Conservation (phyloP, 2,888 invertebrate genomes). For the Xanthia icteritia region DNA sequence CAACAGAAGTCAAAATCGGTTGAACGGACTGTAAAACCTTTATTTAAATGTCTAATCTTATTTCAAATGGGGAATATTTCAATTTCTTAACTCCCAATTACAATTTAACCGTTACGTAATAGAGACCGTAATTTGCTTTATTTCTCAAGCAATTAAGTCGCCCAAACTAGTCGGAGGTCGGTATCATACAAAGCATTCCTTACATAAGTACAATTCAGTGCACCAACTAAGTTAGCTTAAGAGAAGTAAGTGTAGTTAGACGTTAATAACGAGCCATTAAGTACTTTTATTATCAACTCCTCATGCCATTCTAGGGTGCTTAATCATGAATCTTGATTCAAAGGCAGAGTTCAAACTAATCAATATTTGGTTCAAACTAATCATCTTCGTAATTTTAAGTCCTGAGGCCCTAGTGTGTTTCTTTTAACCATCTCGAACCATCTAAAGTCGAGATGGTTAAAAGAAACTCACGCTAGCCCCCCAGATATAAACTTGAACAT, state of each 20-base stretch:
- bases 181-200: constrained; percentile 22
- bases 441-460: no score
- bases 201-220: constrained; percentile 20
- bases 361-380: not conserved
- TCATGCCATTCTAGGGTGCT: not conserved
- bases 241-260: not conserved
- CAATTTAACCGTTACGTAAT: constrained; percentile 47
- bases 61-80: not conserved
- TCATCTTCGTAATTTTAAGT: not conserved
- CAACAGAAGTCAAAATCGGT: no score
- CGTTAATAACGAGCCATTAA: not conserved
- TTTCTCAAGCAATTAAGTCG: constrained; percentile 58
- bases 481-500: not conserved
- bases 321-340: not conserved
- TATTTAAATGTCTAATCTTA: no score
- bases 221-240: not conserved
- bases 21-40: no score
- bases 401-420: no score
- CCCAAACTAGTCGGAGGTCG: constrained; percentile 37
- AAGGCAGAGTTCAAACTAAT: not conserved
- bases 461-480: no score
- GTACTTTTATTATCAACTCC: not conserved
- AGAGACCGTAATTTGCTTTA: constrained; percentile 41
- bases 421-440: no score
- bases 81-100: constrained; percentile 29